Evolutionary conservation across 1,140 invertebrate genomes (phyloP).

Genomic region (Lepidurus apus): DNA sequence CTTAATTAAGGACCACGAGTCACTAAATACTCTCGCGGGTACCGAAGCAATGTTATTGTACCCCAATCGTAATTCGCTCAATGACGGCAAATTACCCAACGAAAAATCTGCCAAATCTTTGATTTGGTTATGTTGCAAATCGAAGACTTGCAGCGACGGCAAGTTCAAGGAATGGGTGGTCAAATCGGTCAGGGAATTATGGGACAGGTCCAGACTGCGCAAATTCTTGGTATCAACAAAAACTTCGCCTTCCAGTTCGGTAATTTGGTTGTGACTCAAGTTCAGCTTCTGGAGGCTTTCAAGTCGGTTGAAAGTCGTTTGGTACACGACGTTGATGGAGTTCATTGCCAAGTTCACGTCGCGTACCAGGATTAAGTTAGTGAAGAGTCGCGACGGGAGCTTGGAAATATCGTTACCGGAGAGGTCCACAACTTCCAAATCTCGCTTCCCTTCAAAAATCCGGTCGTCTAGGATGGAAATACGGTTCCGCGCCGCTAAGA

Average conservation of each 20-base stretch:
- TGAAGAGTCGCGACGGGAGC: conserved; percentile 59
- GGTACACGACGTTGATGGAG: conserved; percentile 43
- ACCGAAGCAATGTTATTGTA: conserved; percentile 31
- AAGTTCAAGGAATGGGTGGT: conserved; percentile 40
- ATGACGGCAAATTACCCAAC: conserved; percentile 32
- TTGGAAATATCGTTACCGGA: conserved; percentile 68
- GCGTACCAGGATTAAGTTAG: conserved; percentile 61
- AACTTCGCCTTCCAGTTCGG: conserved; percentile 29
- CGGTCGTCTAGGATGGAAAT: conserved; percentile 60
- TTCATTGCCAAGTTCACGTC: conserved; percentile 70
- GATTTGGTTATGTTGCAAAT: conserved; percentile 41
- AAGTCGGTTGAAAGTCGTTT: conserved; percentile 59
- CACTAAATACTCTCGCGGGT: conserved; percentile 28
- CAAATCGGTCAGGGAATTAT: conserved; percentile 67
- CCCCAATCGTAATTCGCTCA: conserved; percentile 29
- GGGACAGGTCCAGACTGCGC: conserved; percentile 66
- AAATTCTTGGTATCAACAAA: conserved; percentile 60
- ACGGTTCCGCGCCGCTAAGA: conserved; percentile 68
- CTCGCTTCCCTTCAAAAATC: conserved; percentile 34
- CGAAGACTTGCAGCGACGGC: conserved; percentile 31
- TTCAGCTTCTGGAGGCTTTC: conserved; percentile 60
- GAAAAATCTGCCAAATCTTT: conserved; percentile 36
- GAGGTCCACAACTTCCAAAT: conserved; percentile 58
- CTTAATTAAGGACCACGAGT: conserved; percentile 23
- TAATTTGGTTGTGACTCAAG: conserved; percentile 65